Evolutionary conservation across 2,797 vertebrate genomes (phyloP).

Genomic region (Tachyglossus aculeatus): DNA sequence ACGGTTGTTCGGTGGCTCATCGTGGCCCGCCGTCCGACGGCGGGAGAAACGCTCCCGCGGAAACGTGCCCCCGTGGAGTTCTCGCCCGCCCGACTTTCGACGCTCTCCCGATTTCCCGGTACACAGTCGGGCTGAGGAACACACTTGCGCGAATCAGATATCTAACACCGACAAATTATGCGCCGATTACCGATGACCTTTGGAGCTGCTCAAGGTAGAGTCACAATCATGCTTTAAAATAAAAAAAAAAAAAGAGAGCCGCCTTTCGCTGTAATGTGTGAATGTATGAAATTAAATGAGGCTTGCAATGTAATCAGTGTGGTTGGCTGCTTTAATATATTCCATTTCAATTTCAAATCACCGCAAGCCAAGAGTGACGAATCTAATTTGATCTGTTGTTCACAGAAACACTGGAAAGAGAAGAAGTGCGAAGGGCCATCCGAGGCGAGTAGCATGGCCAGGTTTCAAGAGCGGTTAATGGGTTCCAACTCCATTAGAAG

Average conservation of each 20-base stretch:
- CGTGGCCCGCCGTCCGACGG: conserved; percentile 46
- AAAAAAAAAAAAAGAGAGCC: too few species aligned
- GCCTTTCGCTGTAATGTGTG: conserved; percentile 72
- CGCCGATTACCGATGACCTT: conserved; percentile 74
- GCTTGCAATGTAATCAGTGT: conserved; percentile 81
- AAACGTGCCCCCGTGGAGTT: conserved; percentile 21
- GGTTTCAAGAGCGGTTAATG: conserved; percentile 66
- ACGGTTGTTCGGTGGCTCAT: conserved; percentile 29
- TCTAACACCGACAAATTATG: conserved; percentile 75
- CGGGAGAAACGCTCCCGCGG: conserved; percentile 29
- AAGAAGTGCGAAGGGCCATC: conserved; percentile 56
- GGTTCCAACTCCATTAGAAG: conserved; percentile 45
- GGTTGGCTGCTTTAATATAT: conserved; percentile 81
- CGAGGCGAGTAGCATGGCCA: conserved; percentile 54
- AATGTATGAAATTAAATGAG: conserved; percentile 81
- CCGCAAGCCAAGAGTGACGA: conserved; percentile 72
- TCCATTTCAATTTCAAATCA: conserved; percentile 81
- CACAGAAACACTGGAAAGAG: conserved; percentile 71
- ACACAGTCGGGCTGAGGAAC: conserved; percentile 35
- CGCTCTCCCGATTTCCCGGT: conserved; percentile 37
- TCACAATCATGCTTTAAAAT: conserved; percentile 72
- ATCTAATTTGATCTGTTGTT: conserved; percentile 77
- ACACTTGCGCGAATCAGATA: conserved; percentile 71
- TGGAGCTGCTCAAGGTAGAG: conserved; percentile 72
- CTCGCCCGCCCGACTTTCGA: conserved; percentile 38